Conservation (phyloP, 2,797 vertebrate species). For the Notamacropus eugenii region DNA sequence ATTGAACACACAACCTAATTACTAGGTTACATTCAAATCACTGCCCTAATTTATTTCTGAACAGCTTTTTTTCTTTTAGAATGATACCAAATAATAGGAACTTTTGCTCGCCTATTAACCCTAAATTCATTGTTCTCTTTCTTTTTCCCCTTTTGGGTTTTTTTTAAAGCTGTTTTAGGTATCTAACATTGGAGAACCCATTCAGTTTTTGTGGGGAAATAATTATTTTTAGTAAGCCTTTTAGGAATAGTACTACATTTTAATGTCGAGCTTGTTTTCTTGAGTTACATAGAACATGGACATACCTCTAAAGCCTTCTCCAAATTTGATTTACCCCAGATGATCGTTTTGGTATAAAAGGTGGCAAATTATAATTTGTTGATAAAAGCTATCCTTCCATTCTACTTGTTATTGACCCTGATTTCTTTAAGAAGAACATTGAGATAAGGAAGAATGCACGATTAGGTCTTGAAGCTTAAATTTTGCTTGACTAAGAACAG, state of each 20-base stretch:
- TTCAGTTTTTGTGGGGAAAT: not conserved
- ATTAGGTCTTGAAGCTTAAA: not conserved
- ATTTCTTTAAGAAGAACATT: not conserved
- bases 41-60: conserved; percentile 73
- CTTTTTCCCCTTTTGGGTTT: not conserved
- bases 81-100: conserved; percentile 70
- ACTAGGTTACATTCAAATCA: conserved; percentile 70
- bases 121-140: not conserved
- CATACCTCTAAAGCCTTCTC: not conserved
- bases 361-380: not conserved
- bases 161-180: not conserved
- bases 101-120: not conserved
- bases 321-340: not conserved
- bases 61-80: conserved; percentile 67
- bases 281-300: not conserved
- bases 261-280: conserved; percentile 10
- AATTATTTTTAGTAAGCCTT: not conserved
- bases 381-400: not conserved
- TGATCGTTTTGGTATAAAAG: not conserved
- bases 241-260: not conserved
- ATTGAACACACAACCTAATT: conserved; percentile 82
- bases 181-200: not conserved
- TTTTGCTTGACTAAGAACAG: not conserved
- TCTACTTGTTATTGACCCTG: not conserved
- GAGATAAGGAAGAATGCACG: not conserved